These are phyloP conservation scores for Cantharis nigra DNA, from an alignment of 2,888 invertebrate species.

Conservation along the genomic window DNA sequence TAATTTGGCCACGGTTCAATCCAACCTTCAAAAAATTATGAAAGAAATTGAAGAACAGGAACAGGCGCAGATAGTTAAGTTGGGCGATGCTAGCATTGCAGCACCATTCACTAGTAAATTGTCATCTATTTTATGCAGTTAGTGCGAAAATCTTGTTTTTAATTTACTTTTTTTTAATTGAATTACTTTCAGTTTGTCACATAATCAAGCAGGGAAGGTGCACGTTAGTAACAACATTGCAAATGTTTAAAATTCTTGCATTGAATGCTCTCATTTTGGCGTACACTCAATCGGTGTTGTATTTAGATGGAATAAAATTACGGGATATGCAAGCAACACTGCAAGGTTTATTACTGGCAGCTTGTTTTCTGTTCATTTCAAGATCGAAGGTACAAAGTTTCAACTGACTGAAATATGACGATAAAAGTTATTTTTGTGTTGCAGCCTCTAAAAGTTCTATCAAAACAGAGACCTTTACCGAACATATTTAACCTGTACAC, in stretches of 20 bases:
- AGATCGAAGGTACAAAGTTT: constrained; percentile 83
- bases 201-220: constrained; percentile 99
- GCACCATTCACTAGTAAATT: constrained; percentile 98
- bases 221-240: constrained; percentile 96
- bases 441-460: constrained; percentile 88
- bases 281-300: constrained; percentile 97
- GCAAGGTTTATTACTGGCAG: constrained; percentile 93
- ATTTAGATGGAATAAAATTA: constrained; percentile 97
- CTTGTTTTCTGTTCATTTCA: constrained; percentile 97
- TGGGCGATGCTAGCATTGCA: constrained; percentile 98
- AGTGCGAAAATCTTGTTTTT: constrained; percentile 51
- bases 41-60: constrained; percentile 89
- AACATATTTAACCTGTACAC: constrained; percentile 99
- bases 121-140: constrained; percentile 94
- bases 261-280: constrained; percentile 96
- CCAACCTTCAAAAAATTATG: constrained; percentile 66
- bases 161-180: neutral
- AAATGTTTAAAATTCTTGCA: constrained; percentile 99
- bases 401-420: constrained; percentile 11
- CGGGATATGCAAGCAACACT: constrained; percentile 97
- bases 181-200: constrained; percentile 82
- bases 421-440: constrained; percentile 41
- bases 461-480: constrained; percentile 92
- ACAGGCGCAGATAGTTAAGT: constrained; percentile 84
- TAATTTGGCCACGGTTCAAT: constrained; percentile 49